Conservation (phyloP, 64 coral and sea anemone species). For the Stichodactyla mertensii region DNA sequence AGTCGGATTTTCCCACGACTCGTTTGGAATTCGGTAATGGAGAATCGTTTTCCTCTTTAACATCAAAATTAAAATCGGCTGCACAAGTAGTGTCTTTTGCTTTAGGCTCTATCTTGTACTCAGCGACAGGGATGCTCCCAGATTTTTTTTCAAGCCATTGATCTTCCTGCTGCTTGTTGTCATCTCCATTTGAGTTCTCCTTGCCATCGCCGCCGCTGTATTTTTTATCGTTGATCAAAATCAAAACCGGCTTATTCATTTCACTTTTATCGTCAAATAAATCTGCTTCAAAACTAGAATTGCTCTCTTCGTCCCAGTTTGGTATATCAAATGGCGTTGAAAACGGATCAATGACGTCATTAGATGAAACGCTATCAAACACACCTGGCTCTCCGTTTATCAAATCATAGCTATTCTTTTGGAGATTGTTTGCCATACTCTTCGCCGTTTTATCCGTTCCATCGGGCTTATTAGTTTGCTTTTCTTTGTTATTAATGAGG, state of each 20-base stretch:
- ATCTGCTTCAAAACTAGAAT: constrained; percentile 9
- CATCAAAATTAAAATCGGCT: neutral
- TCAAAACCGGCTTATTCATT: neutral
- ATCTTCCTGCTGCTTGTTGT: neutral
- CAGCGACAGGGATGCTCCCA: neutral
- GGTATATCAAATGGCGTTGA: constrained; percentile 16
- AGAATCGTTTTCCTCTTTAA: neutral
- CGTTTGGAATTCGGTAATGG: neutral
- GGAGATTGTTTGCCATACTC: neutral
- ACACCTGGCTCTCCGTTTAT: neutral
- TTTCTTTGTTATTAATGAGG: neutral
- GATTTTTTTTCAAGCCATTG: neutral
- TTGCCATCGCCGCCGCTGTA: neutral
- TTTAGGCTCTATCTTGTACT: neutral
- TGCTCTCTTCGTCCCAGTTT: constrained; percentile 10
- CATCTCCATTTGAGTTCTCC: neutral
- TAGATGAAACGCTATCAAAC: neutral
- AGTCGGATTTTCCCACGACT: neutral
- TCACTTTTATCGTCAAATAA: neutral
- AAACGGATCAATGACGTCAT: constrained; percentile 16
- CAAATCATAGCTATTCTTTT: neutral
- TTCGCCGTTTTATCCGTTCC: neutral
- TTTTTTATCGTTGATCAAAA: constrained; percentile 21
- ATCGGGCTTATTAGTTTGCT: neutral
- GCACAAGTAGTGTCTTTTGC: neutral